Conservation (phyloP, 2,113 vertebrate species). For the Corythornis cristatus region DNA sequence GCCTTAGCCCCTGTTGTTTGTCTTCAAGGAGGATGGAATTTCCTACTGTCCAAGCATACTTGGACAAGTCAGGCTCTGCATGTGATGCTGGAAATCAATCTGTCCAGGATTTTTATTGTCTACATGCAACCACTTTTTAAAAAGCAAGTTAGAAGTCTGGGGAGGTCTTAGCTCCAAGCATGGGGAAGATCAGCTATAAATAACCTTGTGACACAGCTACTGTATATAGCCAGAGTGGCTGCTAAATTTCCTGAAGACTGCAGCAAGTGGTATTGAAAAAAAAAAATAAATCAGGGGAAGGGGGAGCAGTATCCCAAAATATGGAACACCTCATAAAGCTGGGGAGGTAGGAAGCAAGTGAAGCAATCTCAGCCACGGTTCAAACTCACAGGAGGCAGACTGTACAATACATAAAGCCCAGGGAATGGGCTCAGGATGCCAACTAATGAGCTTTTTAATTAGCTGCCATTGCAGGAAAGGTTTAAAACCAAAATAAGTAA, state of each 20-base stretch:
- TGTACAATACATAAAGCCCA: constrained; percentile 15
- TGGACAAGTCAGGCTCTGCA: background rate
- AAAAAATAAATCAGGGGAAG: background rate
- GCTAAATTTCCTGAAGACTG: background rate
- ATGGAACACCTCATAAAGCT: constrained; percentile 63
- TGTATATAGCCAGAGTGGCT: background rate
- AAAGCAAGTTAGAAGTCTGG: background rate
- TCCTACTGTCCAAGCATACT: background rate
- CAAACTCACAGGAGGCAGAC: background rate
- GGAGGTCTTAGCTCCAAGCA: background rate
- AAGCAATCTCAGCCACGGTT: background rate
- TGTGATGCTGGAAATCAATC: background rate
- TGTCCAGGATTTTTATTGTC: background rate
- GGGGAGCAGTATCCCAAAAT: constrained; percentile 19
- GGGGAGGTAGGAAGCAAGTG: constrained; percentile 29
- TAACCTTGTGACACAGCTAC: background rate
- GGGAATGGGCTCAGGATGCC: constrained; percentile 45
- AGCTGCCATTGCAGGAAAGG: constrained; percentile 34
- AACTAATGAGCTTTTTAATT: constrained; percentile 69
- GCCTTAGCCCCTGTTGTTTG: background rate
- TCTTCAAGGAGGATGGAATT: background rate
- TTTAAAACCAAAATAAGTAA: constrained; percentile 63
- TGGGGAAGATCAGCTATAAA: background rate
- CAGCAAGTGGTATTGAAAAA: background rate
- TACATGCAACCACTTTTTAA: too few relatives aligned